Conservation (phyloP, 2,797 vertebrate species). For the Eurystomus glaucurus region DNA sequence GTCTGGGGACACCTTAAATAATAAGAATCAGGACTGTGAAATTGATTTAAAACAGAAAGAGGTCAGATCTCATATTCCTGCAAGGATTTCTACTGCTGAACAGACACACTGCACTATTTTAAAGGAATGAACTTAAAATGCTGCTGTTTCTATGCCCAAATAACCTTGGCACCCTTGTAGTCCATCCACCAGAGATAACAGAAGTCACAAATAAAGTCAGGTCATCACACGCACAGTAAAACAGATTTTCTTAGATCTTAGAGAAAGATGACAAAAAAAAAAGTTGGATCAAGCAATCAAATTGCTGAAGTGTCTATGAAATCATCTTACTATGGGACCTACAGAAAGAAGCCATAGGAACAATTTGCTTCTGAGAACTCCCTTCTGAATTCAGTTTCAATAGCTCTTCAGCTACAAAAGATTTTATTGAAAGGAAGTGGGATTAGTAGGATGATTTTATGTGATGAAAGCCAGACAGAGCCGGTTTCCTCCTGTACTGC, state of each 20-base stretch:
- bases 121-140: not conserved
- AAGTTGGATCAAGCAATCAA: not conserved
- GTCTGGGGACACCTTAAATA: constrained; percentile 15
- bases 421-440: constrained; percentile 26
- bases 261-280: not conserved
- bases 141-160: not conserved
- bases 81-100: not conserved
- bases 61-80: not conserved
- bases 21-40: constrained; percentile 17
- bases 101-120: not conserved
- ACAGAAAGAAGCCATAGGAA: constrained; percentile 36
- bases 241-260: not conserved
- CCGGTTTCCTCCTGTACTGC: constrained; percentile 24
- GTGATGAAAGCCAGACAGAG: constrained; percentile 36
- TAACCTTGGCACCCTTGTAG: not conserved
- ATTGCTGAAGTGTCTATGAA: constrained; percentile 17
- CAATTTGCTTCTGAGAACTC: constrained; percentile 32
- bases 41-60: constrained; percentile 32
- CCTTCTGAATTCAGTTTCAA: constrained; percentile 45
- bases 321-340: not conserved
- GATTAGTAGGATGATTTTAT: constrained; percentile 38
- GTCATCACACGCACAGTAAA: not conserved
- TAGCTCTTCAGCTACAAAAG: constrained; percentile 42
- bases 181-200: not conserved
- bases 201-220: not conserved